These are phyloP conservation scores for Lepus timidus DNA, from an alignment of 2,113 vertebrate genomes.

Conservation along the genomic window DNA sequence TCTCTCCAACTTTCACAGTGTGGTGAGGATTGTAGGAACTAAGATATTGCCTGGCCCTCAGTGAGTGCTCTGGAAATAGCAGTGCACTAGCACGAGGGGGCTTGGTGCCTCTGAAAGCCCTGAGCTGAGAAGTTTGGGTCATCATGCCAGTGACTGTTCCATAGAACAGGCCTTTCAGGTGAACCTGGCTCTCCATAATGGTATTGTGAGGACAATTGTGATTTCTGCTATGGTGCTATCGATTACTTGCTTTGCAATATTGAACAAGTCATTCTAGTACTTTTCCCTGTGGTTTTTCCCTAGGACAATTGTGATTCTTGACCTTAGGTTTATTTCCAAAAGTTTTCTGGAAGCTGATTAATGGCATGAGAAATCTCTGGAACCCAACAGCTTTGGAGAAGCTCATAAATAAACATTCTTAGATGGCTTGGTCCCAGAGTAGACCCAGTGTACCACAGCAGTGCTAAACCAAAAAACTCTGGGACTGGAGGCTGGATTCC, in stretches of 20 bases:
- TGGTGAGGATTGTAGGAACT: neutral
- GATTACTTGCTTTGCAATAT: constrained; percentile 24
- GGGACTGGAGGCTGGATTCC: neutral
- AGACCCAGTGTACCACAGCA: neutral
- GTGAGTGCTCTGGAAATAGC: neutral
- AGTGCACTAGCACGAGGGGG: neutral
- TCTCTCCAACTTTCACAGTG: neutral
- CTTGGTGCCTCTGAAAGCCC: neutral
- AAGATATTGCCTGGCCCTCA: neutral
- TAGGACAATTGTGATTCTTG: neutral
- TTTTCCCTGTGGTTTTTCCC: constrained; percentile 47
- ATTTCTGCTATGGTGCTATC: neutral
- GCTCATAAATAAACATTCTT: constrained; percentile 2
- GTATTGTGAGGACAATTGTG: neutral
- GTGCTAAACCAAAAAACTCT: neutral
- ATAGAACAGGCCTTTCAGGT: neutral
- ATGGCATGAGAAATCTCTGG: neutral
- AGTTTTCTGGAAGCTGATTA: constrained; percentile 61
- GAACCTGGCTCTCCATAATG: neutral
- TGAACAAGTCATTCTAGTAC: constrained; percentile 14
- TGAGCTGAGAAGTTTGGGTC: neutral
- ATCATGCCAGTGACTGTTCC: neutral
- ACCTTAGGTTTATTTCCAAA: constrained; percentile 44
- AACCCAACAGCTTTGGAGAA: neutral
- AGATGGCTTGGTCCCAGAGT: neutral